Conservation (phyloP, 2,113 vertebrate genomes). For the Rhagologus leucostigma region DNA sequence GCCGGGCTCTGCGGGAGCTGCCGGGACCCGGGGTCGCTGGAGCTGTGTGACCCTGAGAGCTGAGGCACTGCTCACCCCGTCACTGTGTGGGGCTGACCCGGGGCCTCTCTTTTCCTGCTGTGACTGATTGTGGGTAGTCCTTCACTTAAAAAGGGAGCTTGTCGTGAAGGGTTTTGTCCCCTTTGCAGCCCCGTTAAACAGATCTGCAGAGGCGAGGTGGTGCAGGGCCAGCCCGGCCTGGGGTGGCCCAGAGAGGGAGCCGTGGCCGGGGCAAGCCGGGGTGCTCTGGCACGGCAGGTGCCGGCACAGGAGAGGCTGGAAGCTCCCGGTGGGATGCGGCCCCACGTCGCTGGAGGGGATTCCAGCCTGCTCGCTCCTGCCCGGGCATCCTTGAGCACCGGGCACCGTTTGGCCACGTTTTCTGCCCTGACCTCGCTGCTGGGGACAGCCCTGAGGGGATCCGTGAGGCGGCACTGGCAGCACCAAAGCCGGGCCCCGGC, state of each 20-base stretch:
- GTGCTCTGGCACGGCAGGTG: background rate
- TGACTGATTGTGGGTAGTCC: too few relatives aligned
- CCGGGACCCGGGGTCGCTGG: fast-evolving
- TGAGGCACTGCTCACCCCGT: background rate
- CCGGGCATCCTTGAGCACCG: background rate
- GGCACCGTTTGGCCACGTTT: fast-evolving
- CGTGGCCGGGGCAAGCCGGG: background rate
- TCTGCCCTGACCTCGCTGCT: background rate
- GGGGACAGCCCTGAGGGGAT: background rate
- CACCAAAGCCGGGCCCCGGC: background rate
- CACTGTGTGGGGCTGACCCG: fast-evolving
- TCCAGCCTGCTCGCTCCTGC: background rate
- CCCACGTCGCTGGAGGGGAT: background rate
- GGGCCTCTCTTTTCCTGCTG: background rate
- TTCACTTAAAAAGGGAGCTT: background rate
- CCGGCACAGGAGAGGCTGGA: background rate
- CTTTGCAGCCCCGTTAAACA: background rate
- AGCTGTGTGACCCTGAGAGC: background rate
- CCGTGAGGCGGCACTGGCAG: background rate
- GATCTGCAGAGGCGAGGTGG: background rate
- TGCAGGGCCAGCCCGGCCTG: background rate
- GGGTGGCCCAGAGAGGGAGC: fast-evolving
- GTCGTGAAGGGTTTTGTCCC: fast-evolving
- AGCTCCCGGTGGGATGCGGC: background rate
- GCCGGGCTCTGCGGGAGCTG: background rate